Percentiles rank a stretch among this genome's conserved stretches.
These are phyloP conservation scores for Antheraea mylitta DNA, from an alignment of 1,140 invertebrate genomes.

Conservation along the genomic window DNA sequence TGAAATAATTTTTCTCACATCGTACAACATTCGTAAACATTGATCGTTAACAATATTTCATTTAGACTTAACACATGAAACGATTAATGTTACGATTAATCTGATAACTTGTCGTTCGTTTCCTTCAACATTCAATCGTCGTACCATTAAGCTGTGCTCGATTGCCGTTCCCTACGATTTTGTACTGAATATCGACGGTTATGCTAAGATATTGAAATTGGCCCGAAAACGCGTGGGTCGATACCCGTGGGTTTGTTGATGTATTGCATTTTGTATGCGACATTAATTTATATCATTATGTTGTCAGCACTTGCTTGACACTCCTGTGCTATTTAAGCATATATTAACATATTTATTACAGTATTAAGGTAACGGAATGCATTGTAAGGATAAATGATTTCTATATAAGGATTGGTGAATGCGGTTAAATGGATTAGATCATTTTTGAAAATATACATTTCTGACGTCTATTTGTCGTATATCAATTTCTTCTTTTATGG, in stretches of 20 bases:
- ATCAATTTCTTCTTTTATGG: too few species aligned
- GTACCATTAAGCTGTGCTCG: background rate
- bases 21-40: too few species aligned
- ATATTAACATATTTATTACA: slow-evolving; percentile 12
- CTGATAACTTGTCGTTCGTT: background rate
- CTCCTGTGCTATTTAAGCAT: slow-evolving; percentile 16
- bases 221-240: slow-evolving; percentile 23
- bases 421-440: background rate
- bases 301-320: slow-evolving; percentile 7
- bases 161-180: slow-evolving; percentile 5
- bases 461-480: too few species aligned
- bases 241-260: slow-evolving; percentile 19
- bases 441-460: too few species aligned
- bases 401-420: background rate
- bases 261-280: slow-evolving; percentile 21
- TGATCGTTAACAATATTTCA: background rate
- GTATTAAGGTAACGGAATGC: background rate
- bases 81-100: background rate
- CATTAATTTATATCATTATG: slow-evolving; percentile 23
- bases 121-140: background rate
- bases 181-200: slow-evolving; percentile 19
- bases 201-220: slow-evolving; percentile 28
- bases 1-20: too few species aligned
- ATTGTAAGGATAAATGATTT: background rate
- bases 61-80: background rate